These are phyloP conservation scores for Toxotes chatareus DNA, from an alignment of 2,113 vertebrate genomes.

Conservation along the genomic window DNA sequence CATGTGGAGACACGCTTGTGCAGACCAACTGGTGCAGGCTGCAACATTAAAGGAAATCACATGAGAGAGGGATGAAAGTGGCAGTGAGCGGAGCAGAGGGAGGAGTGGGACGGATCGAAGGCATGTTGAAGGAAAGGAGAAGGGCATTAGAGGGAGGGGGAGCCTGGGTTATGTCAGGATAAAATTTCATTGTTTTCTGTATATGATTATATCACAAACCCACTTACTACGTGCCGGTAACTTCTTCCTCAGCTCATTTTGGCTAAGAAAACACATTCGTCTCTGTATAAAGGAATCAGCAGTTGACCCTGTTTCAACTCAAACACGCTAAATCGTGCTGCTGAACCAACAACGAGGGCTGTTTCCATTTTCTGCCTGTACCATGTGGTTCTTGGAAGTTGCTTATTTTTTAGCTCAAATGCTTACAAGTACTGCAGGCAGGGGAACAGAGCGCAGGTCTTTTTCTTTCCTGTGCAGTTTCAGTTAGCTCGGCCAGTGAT, in stretches of 20 bases:
- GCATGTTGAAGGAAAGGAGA: constrained; percentile 29
- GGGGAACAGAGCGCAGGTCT: constrained; percentile 30
- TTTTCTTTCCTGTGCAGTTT: constrained; percentile 21
- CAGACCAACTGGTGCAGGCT: not conserved
- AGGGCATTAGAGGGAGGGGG: constrained; percentile 20
- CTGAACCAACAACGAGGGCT: constrained; percentile 23
- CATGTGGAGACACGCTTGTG: not conserved
- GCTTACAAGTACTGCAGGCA: not conserved
- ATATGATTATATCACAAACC: constrained; percentile 9
- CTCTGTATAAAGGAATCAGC: not conserved
- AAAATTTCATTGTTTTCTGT: constrained; percentile 37
- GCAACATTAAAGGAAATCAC: constrained; percentile 26
- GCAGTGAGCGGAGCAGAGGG: not conserved
- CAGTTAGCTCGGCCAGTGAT: constrained; percentile 29
- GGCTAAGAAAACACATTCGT: constrained; percentile 37
- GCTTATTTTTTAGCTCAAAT: constrained; percentile 24
- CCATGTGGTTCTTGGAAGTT: constrained; percentile 51
- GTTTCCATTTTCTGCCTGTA: constrained; percentile 43
- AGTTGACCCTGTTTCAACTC: constrained; percentile 27
- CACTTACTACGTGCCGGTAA: constrained; percentile 23
- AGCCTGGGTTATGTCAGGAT: constrained; percentile 52
- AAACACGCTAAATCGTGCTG: constrained; percentile 13
- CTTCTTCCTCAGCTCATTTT: constrained; percentile 21
- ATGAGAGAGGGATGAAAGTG: constrained; percentile 32
- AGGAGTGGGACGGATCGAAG: constrained; percentile 13